Base-by-base conservation (phyloP, 2,797 vertebrate genomes). In the Poecilia velifera region DNA sequence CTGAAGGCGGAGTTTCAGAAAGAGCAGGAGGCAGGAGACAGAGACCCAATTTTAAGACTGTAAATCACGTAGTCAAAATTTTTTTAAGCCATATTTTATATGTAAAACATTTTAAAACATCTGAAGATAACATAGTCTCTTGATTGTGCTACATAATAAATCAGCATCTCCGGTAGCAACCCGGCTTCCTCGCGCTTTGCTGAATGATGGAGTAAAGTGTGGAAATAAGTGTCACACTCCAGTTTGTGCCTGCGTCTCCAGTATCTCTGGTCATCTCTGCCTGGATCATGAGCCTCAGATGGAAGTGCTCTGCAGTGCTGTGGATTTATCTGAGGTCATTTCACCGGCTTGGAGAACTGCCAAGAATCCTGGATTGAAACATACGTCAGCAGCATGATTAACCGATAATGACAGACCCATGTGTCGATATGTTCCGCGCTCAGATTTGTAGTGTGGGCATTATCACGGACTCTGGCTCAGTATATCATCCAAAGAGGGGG, bases 361-460 rank as follows among this genome's bases (percentile, higher is more conserved):
- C 90, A 92, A 88, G 80, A 71, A 74, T 84, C 87, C 84, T 46
- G 87, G 88, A 94, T 94, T 95, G 92, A 93, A 94, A 92, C 78
- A 86, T 90, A 88, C 81, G 84, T 94, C 91, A 89, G 90, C 86
- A 59, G 78, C 51, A 70, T 95, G 95, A 95, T 95, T 95, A 95
- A 95, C 91, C 87, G 87, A 91, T 94, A 94, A 95, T 93, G 94
- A 94, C 92, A 92, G 91, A 90, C 88, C 86, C 53, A 77, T 91
- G 89, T 94, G 93, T 94, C 94, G 82, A 94, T 94, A 93, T 92
- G 88, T 92, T 93, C 91, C 89, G 88, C 83, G 80, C 90, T 88
- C 85, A 93, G 93, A 95, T 95, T 95, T 94, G 94, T 94, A 86
- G 94, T 78, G 80, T 85, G 88, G 84, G 91, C 88, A 90, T 92